Conservation (phyloP, 2,797 vertebrate genomes). For the Discoglossus pictus region DNA sequence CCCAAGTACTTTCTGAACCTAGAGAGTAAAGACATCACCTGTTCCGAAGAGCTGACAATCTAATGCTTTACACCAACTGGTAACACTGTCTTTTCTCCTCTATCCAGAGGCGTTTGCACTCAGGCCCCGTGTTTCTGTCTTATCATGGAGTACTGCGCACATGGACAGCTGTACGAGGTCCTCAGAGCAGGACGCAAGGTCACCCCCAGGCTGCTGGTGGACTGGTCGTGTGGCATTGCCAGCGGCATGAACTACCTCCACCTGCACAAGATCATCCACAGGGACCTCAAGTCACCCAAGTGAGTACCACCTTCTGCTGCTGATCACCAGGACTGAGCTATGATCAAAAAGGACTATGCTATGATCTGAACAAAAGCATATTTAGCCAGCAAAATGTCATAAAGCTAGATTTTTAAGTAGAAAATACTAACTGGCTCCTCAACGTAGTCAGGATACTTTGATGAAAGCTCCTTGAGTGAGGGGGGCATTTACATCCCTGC, state of each 20-base stretch:
- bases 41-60: no score
- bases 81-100: slow-evolving; percentile 5
- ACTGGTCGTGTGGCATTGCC: slow-evolving; percentile 96
- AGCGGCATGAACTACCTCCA: slow-evolving; percentile 99
- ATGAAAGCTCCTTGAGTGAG: no score
- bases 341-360: no score
- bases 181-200: slow-evolving; percentile 90
- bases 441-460: no score
- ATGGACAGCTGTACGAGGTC: slow-evolving; percentile 96
- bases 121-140: slow-evolving; percentile 98
- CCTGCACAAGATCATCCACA: slow-evolving; percentile 98
- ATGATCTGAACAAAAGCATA: no score
- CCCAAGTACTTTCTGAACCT: no score
- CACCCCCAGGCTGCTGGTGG: slow-evolving; percentile 88
- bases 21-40: no score
- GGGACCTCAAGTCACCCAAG: slow-evolving; percentile 99
- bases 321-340: no score
- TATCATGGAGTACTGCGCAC: slow-evolving; percentile 98
- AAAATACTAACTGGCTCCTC: no score
- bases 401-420: no score
- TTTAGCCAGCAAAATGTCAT: no score
- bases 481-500: no score
- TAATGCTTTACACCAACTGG: background rate
- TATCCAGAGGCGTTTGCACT: slow-evolving; percentile 90
- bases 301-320: slow-evolving; percentile 67